Base-by-base conservation (phyloP, 1,140 invertebrate species). In the Drosophila bocki region DNA sequence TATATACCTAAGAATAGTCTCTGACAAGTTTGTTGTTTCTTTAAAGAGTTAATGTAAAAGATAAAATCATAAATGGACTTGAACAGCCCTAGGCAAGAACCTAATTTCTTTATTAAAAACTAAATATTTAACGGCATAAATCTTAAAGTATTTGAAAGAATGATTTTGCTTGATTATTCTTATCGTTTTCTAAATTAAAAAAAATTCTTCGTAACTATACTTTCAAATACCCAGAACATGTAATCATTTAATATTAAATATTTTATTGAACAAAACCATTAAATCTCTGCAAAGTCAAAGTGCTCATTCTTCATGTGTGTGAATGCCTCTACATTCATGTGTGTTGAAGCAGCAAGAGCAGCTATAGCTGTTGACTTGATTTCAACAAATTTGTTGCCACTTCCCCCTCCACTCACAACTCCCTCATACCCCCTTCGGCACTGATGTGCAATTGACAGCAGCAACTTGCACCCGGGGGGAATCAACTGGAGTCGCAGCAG, bases 371-470 rank as follows among this genome's bases (percentile, higher is more conserved):
- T 60, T 63, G 67, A 77, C 22, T 78, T 75, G 74, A 65, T 63
- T 80, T 81, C 53, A 48, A 85, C 82, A 78, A 85, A 86, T 86
- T 86, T 82, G 75, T 57, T 71, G 44, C 39, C 69, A 72, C 53
- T 60, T 29, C 33, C 15, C 41, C 15, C 15, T 35, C 37, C 26
- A 15, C 37, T 13, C 35, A 15, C 8, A 15, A 1, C 15, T 15
- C 12, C 45, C 9, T 1, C 29, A 12, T 37, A 53, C 39, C 67
- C 60, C 67, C 61, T 83, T 82, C 45, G 80, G 61, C 76, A 53
- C 72, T 78, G 69, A 62, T 85, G 82, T 75, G 78, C 78, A 81
- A 81, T 82, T 86, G 83, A 86, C 79, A 86, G 79, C 60, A 78
- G 82, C 74, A 78, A 78, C 71, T 75, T 70, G 65, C 63, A 65